Evolutionary conservation across 1,140 invertebrate species (phyloP).

Genomic region (Theocolax elegans): DNA sequence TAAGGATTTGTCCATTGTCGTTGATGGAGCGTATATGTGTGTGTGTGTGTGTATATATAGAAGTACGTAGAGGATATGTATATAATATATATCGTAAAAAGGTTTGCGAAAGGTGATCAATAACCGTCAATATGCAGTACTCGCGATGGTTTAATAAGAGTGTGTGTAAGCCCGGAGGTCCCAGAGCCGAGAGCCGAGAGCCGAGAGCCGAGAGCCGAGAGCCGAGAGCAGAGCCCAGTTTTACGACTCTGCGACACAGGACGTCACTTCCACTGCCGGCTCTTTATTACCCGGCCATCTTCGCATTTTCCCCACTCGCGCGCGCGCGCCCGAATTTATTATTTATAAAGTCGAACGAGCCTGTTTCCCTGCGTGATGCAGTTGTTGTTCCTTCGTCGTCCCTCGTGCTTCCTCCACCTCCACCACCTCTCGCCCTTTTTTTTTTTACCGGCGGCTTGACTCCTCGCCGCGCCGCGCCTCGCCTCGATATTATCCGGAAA

Average conservation of each 20-base stretch:
- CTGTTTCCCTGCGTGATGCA: conserved; percentile 46
- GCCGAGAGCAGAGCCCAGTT: conserved; percentile 56
- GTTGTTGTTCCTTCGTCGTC: conserved; percentile 12
- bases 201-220: conserved; percentile 52
- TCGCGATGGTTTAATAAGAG: conserved; percentile 60
- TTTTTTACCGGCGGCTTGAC: conserved; percentile 42
- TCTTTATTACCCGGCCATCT: conserved; percentile 61
- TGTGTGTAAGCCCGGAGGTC: conserved; percentile 53
- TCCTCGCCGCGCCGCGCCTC: conserved; percentile 16
- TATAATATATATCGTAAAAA: no score
- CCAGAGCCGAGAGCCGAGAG: conserved; percentile 50
- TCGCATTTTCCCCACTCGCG: conserved; percentile 47
- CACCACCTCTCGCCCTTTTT: conserved; percentile 36
- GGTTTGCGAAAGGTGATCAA: conserved; percentile 55
- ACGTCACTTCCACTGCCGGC: conserved; percentile 62
- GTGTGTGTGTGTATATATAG: no score
- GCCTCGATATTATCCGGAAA: conserved; percentile 33
- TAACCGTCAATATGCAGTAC: conserved; percentile 62
- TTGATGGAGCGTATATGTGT: no score
- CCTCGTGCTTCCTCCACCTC: conserved; percentile 22
- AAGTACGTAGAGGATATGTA: no score
- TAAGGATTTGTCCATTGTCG: no score
- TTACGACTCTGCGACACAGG: conserved; percentile 63
- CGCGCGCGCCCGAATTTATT: conserved; percentile 58
- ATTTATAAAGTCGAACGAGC: conserved; percentile 62